Conservation (phyloP, 2,888 invertebrate genomes). For the Andrena praecox region DNA sequence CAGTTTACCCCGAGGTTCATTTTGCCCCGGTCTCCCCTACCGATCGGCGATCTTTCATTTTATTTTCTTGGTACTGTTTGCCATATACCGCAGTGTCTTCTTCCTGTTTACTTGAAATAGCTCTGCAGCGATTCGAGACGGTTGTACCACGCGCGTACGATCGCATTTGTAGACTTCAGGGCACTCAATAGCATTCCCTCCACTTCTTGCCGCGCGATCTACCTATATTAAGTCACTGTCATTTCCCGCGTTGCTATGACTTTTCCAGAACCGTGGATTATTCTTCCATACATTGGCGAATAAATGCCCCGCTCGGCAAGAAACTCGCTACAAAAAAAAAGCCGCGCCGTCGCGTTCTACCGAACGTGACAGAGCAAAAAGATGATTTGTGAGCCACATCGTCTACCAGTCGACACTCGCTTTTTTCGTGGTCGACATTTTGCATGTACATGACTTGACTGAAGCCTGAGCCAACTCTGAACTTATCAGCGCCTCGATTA, state of each 20-base stretch:
- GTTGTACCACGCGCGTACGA: not conserved
- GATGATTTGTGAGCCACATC: constrained; percentile 22
- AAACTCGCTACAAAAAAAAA: not conserved
- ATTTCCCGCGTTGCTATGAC: constrained; percentile 13
- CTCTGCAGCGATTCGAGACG: not conserved
- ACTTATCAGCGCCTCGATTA: not conserved
- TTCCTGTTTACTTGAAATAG: not conserved
- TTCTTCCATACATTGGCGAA: not conserved
- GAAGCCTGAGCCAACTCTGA: not conserved
- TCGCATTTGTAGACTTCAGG: not conserved
- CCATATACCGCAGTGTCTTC: too few relatives aligned
- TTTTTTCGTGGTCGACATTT: not conserved
- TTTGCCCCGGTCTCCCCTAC: too few relatives aligned
- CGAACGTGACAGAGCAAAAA: constrained; percentile 13
- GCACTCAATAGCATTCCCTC: constrained; percentile 12
- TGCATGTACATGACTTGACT: not conserved
- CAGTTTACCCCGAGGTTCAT: too few relatives aligned
- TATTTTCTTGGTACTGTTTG: too few relatives aligned
- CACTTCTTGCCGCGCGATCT: constrained; percentile 20
- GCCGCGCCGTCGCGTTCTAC: not conserved
- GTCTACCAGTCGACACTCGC: not conserved
- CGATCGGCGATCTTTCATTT: too few relatives aligned
- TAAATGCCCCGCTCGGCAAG: not conserved
- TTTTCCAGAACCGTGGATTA: constrained; percentile 26
- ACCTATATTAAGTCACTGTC: constrained; percentile 28